Conservation (phyloP, 1,140 invertebrate species). For the Colletes gigas region DNA sequence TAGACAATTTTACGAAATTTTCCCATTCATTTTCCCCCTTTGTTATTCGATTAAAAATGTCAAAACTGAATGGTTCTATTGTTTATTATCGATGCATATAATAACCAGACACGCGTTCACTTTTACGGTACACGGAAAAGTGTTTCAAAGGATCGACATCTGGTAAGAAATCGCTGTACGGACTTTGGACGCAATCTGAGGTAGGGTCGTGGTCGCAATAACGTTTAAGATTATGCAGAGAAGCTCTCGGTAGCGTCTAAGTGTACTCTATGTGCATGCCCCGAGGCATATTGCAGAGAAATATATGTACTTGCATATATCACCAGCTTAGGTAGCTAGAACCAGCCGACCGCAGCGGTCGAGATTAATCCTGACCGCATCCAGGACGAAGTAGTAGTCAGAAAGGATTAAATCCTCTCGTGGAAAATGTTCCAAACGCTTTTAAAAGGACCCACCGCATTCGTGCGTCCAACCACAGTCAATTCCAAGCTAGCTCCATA, state of each 20-base stretch:
- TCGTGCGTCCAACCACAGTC: too few relatives aligned
- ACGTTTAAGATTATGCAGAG: constrained; percentile 12
- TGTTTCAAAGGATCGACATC: background rate
- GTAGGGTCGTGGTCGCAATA: background rate
- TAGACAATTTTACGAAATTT: too few relatives aligned
- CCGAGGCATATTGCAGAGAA: background rate
- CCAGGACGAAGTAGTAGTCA: constrained; percentile 30
- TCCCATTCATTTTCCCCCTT: too few relatives aligned
- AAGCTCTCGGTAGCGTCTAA: constrained; percentile 13
- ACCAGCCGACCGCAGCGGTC: background rate
- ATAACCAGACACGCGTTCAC: too few relatives aligned
- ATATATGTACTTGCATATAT: background rate
- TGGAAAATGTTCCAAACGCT: background rate
- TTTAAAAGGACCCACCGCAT: background rate
- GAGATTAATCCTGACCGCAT: constrained; percentile 40
- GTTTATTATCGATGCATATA: too few relatives aligned
- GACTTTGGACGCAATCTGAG: background rate
- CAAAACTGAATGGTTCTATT: too few relatives aligned
- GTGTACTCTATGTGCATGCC: background rate
- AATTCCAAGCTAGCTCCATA: too few relatives aligned
- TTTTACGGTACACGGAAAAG: too few relatives aligned
- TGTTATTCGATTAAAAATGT: too few relatives aligned
- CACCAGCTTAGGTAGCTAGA: constrained; percentile 15
- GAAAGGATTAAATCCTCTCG: constrained; percentile 33
- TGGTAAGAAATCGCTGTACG: background rate